Evolutionary conservation across 2,797 vertebrate species (phyloP).

Genomic region (Craterocephalus amniculus): DNA sequence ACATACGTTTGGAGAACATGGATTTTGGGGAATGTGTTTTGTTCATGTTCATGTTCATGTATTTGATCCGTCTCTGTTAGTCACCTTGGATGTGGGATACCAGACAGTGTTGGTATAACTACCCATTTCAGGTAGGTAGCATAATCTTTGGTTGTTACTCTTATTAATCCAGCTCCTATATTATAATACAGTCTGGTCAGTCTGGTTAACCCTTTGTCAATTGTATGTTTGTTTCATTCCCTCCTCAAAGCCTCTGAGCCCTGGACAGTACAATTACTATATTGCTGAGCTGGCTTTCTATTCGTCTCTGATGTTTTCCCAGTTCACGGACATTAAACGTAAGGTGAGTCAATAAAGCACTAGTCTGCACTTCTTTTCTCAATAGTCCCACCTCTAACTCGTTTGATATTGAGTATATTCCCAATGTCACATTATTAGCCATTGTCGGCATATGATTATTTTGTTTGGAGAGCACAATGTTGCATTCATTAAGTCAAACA

Average conservation of each 20-base stretch:
- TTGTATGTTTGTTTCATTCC: constrained; percentile 50
- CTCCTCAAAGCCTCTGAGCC: constrained; percentile 84
- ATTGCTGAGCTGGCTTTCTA: constrained; percentile 94
- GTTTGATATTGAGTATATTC: background rate
- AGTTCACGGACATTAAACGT: constrained; percentile 96
- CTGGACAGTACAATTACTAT: constrained; percentile 91
- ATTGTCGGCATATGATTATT: background rate
- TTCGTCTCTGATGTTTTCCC: constrained; percentile 97
- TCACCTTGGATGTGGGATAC: constrained; percentile 79
- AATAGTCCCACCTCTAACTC: background rate
- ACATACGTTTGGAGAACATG: background rate
- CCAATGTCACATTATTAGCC: background rate
- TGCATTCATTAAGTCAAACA: too few species aligned
- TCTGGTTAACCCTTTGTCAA: constrained; percentile 32
- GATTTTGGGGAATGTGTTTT: background rate
- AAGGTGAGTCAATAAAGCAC: constrained; percentile 87
- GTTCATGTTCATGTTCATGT: background rate
- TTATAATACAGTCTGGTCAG: background rate
- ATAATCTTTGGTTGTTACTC: background rate
- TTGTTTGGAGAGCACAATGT: background rate
- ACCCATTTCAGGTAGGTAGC: constrained; percentile 74
- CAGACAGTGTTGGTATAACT: constrained; percentile 76
- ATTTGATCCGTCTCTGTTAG: constrained; percentile 48
- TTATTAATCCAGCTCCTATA: background rate
- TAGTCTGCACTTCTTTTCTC: background rate